Evolutionary conservation across 2,888 invertebrate genomes (phyloP).

Genomic region (Lepidochitona cinerea): DNA sequence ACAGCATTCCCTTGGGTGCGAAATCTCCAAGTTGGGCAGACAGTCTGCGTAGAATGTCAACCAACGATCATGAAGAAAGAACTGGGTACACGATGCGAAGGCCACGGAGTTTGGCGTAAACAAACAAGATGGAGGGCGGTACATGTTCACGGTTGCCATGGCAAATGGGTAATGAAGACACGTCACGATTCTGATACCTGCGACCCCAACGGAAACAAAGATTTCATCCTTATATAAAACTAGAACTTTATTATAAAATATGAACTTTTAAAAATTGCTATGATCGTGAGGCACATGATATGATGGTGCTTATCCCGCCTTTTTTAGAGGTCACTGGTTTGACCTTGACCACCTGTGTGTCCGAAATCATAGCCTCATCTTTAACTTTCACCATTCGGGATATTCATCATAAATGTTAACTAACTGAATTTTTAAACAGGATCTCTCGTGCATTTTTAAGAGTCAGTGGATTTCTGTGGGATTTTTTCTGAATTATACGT

Average conservation of each 20-base stretch:
- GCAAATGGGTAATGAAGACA: conserved; percentile 83
- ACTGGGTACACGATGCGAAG: conserved; percentile 82
- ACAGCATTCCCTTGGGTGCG: conserved; percentile 77
- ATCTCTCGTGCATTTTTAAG: no score
- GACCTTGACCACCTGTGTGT: no score
- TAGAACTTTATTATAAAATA: not conserved
- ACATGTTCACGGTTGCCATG: conserved; percentile 89
- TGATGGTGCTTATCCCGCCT: no score
- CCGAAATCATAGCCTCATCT: no score
- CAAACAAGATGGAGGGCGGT: conserved; percentile 88
- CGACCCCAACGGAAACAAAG: conserved; percentile 53
- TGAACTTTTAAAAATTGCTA: no score
- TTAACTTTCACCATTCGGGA: no score
- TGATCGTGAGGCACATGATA: no score
- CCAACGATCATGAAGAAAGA: conserved; percentile 83
- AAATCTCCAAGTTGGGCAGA: conserved; percentile 74
- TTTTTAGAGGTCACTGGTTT: no score
- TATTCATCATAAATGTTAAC: no score
- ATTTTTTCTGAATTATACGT: no score
- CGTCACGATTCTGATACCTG: conserved; percentile 66
- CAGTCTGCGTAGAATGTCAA: conserved; percentile 87
- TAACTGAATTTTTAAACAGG: no score
- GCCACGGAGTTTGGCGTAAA: conserved; percentile 84
- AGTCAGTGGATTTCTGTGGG: no score
- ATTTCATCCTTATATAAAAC: conserved; percentile 69